Percentiles rank a stretch among this genome's conserved stretches.
These are phyloP conservation scores for Romanogobio albipinnatus DNA, from an alignment of 2,113 vertebrate species.

Conservation along the genomic window DNA sequence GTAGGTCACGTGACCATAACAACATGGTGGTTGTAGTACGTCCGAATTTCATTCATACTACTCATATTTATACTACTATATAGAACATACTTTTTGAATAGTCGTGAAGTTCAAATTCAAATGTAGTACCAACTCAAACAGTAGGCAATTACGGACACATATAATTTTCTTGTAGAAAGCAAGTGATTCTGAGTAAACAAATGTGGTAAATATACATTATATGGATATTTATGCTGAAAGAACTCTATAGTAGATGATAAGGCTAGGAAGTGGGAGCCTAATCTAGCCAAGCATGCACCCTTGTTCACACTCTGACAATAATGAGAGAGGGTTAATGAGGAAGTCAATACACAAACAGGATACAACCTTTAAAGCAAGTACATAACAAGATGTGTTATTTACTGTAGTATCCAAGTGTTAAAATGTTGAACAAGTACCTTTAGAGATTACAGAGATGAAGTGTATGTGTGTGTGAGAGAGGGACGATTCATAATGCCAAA, in stretches of 20 bases:
- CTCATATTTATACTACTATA: no score
- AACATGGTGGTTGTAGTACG: no score
- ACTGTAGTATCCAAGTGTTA: background rate
- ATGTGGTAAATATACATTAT: background rate
- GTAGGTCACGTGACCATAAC: no score
- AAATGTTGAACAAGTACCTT: background rate
- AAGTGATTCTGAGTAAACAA: background rate
- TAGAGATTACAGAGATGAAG: conserved; percentile 4
- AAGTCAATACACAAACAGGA: conserved; percentile 57
- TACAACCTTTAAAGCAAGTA: conserved; percentile 21
- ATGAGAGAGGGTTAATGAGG: conserved; percentile 66
- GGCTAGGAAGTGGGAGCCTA: background rate
- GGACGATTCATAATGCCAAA: conserved; percentile 4
- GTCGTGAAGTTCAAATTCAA: no score
- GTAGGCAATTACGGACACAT: no score
- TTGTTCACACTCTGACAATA: conserved; percentile 58
- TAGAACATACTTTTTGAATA: no score
- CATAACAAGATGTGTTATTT: conserved; percentile 44
- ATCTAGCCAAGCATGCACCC: conserved; percentile 47
- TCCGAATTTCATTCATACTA: no score
- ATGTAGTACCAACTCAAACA: no score
- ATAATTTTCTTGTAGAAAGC: background rate
- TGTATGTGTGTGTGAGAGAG: background rate
- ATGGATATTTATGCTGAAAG: background rate
- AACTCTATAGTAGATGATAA: background rate